These are phyloP conservation scores for Heteronetta atricapilla DNA, from an alignment of 2,113 vertebrate species.

Conservation along the genomic window DNA sequence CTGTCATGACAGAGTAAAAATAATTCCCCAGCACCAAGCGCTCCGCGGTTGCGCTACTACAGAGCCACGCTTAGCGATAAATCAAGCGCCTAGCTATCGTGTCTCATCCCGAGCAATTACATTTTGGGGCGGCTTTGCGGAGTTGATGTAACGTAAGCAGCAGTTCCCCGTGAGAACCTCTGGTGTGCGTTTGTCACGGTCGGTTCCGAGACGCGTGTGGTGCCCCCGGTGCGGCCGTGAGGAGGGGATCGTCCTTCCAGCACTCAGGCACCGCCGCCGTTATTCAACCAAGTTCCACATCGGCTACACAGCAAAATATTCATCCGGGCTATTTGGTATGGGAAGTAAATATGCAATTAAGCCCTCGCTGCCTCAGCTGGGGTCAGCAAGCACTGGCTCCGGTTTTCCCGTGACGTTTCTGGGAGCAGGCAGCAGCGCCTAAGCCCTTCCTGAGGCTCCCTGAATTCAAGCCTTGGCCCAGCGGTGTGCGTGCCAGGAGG, in stretches of 20 bases:
- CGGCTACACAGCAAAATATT: neutral
- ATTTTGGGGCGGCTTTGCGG: no score
- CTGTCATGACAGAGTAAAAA: conserved; percentile 64
- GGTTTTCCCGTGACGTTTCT: neutral
- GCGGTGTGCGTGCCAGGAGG: neutral
- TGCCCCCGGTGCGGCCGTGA: conserved; percentile 1
- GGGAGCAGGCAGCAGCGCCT: neutral
- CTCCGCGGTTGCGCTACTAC: conserved; percentile 33
- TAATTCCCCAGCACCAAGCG: conserved; percentile 33
- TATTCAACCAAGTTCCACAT: neutral
- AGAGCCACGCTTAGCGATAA: conserved; percentile 59
- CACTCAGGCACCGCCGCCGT: neutral
- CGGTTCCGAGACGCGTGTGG: neutral
- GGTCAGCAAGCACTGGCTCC: neutral
- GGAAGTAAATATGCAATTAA: conserved; percentile 29
- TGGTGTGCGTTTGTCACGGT: conserved; percentile 5
- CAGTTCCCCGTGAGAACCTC: neutral
- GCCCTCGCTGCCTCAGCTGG: neutral
- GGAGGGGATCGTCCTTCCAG: neutral
- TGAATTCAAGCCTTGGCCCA: neutral
- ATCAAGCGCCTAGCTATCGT: conserved; percentile 52
- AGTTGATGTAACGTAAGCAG: neutral
- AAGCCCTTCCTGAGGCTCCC: neutral
- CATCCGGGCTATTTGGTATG: neutral
- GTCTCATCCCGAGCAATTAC: conserved; percentile 60